Base-by-base conservation (phyloP, 2,113 vertebrate genomes). In the Hypomesus transpacificus region DNA sequence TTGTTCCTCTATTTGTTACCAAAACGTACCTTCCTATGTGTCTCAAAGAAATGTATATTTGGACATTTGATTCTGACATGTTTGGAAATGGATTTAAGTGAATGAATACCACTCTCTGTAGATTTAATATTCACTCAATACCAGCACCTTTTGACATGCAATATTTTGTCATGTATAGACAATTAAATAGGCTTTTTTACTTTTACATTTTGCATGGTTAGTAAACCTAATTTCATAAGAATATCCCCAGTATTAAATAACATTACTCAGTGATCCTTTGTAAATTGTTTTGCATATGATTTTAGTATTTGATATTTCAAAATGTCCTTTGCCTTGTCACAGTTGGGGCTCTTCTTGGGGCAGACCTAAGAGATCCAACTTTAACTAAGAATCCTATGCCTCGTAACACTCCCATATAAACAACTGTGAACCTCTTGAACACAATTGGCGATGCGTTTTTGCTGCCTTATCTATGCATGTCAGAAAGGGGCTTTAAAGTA, bases 61-160 rank as follows among this genome's bases (percentile, higher is more conserved):
- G 9, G 39, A 46, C 6, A 7, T 46, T 46, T 5, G 39, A 46
- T 11, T 13, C 39, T 46, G 39, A 46, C 39, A 46, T 7, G 7
- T 46, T 46, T 46, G 39, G 39, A 46, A 46, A 11, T 46, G 39
- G 39, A 46, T 2, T 46, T 46, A 9, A 46, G 9, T 46, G 31
- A 34, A 46, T 11, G 8, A 13, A 46, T 11, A 46, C 5, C 39
- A 46, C 39, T 46, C 39, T 46, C 39, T 13, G 39, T 46, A 46
- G 9, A 34, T 34, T 34, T 6, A 68, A 14, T 14, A 31, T 54
- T 22, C 17, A 75, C 1, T 51, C n/a, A 18, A 73, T 2, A 75
- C 73, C 75, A 80, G 79, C 73, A 80, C 58, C 34, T 56, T 16
- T 34, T 58, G 39, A 50, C 17, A 14, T 51, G 14, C 13, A 50